Conservation (phyloP, 2,113 vertebrate genomes). For the Saguinus imperator region DNA sequence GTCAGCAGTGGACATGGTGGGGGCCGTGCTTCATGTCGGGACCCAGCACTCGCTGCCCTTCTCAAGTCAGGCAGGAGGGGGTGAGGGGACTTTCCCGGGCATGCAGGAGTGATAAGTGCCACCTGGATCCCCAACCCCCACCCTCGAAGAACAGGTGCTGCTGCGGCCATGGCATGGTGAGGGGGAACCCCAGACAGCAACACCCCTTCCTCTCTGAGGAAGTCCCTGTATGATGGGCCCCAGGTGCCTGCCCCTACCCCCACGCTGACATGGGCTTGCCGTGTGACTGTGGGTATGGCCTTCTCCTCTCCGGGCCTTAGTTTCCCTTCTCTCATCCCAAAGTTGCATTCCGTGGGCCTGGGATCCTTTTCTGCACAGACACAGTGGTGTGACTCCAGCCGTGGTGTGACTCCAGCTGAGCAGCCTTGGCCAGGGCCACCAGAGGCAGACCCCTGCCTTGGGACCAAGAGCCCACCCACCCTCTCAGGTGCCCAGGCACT, state of each 20-base stretch:
- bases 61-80: neutral
- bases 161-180: neutral
- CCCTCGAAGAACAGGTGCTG: neutral
- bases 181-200: neutral
- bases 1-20: neutral
- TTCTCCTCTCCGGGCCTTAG: neutral
- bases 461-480: neutral
- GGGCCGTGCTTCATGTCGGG: fast-evolving
- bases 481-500: fast-evolving
- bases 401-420: neutral
- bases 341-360: fast-evolving
- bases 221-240: neutral
- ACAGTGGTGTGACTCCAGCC: fast-evolving
- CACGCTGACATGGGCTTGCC: fast-evolving
- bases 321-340: neutral
- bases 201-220: neutral
- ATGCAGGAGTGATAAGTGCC: neutral
- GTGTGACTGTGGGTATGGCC: fast-evolving
- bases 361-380: neutral
- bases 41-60: neutral
- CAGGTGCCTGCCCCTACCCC: neutral
- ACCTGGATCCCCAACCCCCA: neutral
- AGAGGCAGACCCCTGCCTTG: neutral
- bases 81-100: neutral
- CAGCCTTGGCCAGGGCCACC: fast-evolving